phyloP scores from a whole-genome alignment of 2,888 invertebrate genomes.

The Drosophila anomalipes region DNA sequence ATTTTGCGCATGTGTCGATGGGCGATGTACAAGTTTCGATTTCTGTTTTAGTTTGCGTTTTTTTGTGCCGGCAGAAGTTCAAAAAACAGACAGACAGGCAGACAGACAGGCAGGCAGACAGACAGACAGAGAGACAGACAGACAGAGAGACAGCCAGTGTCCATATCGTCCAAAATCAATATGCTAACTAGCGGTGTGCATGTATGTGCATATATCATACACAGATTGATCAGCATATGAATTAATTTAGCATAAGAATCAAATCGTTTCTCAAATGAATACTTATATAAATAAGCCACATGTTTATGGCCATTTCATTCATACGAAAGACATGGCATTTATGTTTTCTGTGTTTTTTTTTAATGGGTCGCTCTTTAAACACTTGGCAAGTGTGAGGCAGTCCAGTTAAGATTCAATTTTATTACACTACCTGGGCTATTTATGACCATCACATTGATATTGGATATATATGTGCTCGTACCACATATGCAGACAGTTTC shows the following conservation, averaged over 20 bases:
- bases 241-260: conserved; percentile 76
- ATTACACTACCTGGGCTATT: conserved; percentile 47
- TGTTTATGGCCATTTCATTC: conserved; percentile 57
- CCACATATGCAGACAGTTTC: conserved; percentile 23
- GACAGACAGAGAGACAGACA: neutral
- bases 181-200: conserved; percentile 39
- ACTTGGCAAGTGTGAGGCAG: conserved; percentile 42
- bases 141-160: conserved; percentile 3
- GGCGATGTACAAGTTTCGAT: conserved; percentile 43
- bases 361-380: conserved; percentile 16
- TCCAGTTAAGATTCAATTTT: conserved; percentile 46
- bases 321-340: conserved; percentile 66
- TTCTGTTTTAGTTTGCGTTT: conserved; percentile 13
- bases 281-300: conserved; percentile 33
- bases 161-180: conserved; percentile 43
- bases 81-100: conserved; percentile 44
- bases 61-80: conserved; percentile 65
- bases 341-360: conserved; percentile 16
- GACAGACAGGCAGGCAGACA: neutral
- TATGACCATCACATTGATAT: conserved; percentile 48
- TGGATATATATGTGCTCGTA: conserved; percentile 24
- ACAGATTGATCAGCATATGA: conserved; percentile 73
- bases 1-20: conserved; percentile 55
- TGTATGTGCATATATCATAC: conserved; percentile 33
- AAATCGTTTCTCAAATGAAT: conserved; percentile 75